A percentile compares a stretch with the other conserved stretches of the same genome.
These are phyloP conservation scores for Syncerus caffer DNA, from an alignment of 2,797 vertebrate genomes.

Conservation along the genomic window DNA sequence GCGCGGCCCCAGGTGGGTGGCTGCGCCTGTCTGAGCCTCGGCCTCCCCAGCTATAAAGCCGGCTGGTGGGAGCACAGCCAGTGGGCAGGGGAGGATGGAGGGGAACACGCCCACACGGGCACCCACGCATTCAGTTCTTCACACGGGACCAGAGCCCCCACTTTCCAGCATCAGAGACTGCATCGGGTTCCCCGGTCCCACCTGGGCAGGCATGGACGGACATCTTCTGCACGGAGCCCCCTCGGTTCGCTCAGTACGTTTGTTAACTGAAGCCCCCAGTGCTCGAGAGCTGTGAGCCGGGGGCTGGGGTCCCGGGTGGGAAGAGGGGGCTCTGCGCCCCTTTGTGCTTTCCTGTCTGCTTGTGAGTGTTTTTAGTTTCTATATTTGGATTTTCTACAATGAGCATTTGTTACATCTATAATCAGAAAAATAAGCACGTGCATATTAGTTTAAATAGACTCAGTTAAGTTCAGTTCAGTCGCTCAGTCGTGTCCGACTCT, in stretches of 20 bases:
- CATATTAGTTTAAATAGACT: background rate
- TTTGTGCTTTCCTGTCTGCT: rapidly evolving
- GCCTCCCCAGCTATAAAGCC: background rate
- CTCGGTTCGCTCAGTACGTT: rapidly evolving
- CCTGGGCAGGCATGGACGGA: background rate
- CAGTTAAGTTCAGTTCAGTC: too few relatives aligned
- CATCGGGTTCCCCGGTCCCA: rapidly evolving
- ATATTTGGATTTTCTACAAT: background rate
- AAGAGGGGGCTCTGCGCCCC: rapidly evolving
- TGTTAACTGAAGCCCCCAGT: rapidly evolving
- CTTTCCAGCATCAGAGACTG: too few relatives aligned
- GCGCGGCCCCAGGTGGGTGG: rapidly evolving
- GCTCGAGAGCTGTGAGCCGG: rapidly evolving
- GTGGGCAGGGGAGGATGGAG: rapidly evolving
- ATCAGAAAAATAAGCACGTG: background rate
- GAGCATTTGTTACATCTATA: background rate
- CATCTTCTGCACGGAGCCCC: rapidly evolving
- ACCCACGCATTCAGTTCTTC: rapidly evolving
- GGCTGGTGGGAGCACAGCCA: rapidly evolving
- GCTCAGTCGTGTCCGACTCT: too few relatives aligned
- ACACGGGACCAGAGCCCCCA: rapidly evolving
- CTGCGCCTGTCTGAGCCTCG: rapidly evolving
- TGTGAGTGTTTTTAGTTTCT: background rate
- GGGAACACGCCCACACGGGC: rapidly evolving
- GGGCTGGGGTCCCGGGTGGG: rapidly evolving